phyloP scores from a whole-genome alignment of 2,888 invertebrate genomes.

The Ashinkailepas kermadecensis region DNA sequence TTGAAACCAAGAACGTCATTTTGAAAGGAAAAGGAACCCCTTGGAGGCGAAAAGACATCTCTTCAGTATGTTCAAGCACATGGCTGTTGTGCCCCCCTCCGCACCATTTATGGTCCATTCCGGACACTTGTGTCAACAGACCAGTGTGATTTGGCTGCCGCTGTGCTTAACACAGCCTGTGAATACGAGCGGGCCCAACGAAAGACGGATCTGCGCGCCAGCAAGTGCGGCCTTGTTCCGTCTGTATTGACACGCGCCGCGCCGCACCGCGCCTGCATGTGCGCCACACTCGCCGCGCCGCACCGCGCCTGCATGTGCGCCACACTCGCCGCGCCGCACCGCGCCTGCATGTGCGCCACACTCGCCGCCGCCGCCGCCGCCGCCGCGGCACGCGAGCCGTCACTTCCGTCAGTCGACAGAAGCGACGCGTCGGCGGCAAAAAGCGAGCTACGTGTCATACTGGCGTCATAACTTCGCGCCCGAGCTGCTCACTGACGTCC shows the following conservation, averaged over 20 bases:
- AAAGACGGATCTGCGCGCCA: background rate
- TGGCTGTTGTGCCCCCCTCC: too few relatives aligned
- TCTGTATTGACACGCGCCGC: background rate
- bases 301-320: background rate
- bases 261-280: background rate
- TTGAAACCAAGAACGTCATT: too few relatives aligned
- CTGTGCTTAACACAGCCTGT: too few relatives aligned
- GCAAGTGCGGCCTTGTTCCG: background rate
- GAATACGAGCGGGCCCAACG: too few relatives aligned
- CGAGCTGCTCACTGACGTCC: background rate
- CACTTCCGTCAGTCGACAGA: background rate
- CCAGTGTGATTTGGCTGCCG: too few relatives aligned
- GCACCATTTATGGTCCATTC: too few relatives aligned
- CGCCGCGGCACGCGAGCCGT: slow-evolving; percentile 2
- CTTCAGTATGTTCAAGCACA: too few relatives aligned
- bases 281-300: slow-evolving; percentile 6
- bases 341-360: slow-evolving; percentile 1
- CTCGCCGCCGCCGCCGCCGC: slow-evolving; percentile 10
- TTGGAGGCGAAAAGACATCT: too few relatives aligned
- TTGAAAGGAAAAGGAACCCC: too few relatives aligned
- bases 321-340: background rate
- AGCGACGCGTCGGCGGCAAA: background rate
- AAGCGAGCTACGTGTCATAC: slow-evolving; percentile 14
- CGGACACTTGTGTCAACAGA: too few relatives aligned
- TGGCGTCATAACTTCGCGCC: slow-evolving; percentile 4